Conservation (phyloP, 1,140 invertebrate genomes). For the Drosophila melanica region DNA sequence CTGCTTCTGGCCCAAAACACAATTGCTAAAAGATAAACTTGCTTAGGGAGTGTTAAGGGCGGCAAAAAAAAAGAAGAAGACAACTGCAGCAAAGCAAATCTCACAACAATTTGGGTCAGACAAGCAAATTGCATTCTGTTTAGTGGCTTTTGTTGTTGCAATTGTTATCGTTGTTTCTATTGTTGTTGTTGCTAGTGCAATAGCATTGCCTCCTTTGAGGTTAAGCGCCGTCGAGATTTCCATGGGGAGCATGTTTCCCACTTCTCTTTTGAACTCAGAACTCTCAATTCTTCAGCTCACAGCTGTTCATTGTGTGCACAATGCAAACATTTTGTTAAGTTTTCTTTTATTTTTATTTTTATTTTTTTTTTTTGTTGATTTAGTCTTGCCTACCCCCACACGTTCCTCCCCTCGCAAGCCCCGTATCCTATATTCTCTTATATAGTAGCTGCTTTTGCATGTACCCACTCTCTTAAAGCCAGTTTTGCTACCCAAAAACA, state of each 20-base stretch:
- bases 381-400: neutral
- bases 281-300: constrained; percentile 10
- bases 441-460: too few species aligned
- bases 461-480: too few species aligned
- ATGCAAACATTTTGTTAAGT: constrained; percentile 39
- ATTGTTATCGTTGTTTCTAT: constrained; percentile 30
- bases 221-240: constrained; percentile 65
- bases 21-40: constrained; percentile 74
- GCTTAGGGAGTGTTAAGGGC: neutral
- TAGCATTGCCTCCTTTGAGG: constrained; percentile 73
- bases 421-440: neutral
- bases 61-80: constrained; percentile 25
- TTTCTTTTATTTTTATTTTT: neutral
- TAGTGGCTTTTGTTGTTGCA: constrained; percentile 58
- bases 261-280: too few species aligned
- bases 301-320: constrained; percentile 12
- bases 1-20: constrained; percentile 40
- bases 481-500: neutral
- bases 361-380: constrained; percentile 25
- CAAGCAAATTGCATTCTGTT: constrained; percentile 82
- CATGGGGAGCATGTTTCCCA: constrained; percentile 26
- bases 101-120: constrained; percentile 82
- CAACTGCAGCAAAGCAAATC: constrained; percentile 72
- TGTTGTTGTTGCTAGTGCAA: constrained; percentile 56
- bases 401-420: neutral